These are phyloP conservation scores for Seira sanloemensis DNA, from an alignment of 2,888 invertebrate species.

Conservation along the genomic window DNA sequence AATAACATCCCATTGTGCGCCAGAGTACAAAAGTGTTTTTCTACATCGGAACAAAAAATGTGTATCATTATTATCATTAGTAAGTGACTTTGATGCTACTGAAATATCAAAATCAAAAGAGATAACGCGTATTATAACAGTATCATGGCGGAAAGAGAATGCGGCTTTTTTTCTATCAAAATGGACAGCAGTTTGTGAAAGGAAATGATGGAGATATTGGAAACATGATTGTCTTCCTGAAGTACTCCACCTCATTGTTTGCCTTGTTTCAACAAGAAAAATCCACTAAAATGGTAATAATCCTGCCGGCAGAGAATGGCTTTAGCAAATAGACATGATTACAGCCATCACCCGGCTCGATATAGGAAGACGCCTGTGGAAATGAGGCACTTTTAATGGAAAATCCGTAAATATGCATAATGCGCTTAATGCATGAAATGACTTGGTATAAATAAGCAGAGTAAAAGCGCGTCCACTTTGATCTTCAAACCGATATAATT, in stretches of 20 bases:
- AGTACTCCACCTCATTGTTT: not conserved
- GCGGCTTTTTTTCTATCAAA: not conserved
- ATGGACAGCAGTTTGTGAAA: not conserved
- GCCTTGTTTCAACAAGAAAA: not conserved
- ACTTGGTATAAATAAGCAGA: slow-evolving; percentile 22
- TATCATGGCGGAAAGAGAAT: not conserved
- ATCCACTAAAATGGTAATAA: not conserved
- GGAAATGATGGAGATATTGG: not conserved
- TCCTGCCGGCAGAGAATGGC: too few species aligned
- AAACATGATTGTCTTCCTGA: not conserved
- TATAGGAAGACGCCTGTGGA: not conserved
- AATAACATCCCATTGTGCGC: slow-evolving; percentile 3
- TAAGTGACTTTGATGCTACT: not conserved
- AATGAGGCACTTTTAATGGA: not conserved
- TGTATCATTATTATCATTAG: not conserved
- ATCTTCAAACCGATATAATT: slow-evolving; percentile 34
- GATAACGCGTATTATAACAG: not conserved
- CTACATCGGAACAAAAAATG: not conserved
- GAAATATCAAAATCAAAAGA: not conserved
- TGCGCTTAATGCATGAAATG: slow-evolving; percentile 27
- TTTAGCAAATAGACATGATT: not conserved
- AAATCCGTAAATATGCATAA: not conserved
- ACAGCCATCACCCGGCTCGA: not conserved
- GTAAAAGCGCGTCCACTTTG: slow-evolving; percentile 33
- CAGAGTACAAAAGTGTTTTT: not conserved